Conservation (phyloP, 2,797 vertebrate species). For the Xiphorhynchus erythropygius region DNA sequence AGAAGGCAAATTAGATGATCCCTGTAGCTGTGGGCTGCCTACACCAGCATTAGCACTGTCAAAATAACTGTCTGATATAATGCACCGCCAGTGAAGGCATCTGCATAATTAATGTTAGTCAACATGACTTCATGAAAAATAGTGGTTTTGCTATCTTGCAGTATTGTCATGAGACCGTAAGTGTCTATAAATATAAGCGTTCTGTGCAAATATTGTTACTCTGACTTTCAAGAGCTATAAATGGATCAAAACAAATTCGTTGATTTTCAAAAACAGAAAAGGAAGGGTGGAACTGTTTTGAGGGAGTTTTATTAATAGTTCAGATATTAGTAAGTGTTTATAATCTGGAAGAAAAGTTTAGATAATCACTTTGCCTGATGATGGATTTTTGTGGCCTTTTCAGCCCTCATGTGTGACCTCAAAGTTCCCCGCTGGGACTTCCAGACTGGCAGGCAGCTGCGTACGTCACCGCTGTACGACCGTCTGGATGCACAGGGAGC, state of each 20-base stretch:
- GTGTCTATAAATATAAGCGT: not conserved
- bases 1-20: not conserved
- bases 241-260: not conserved
- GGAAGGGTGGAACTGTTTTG: not conserved
- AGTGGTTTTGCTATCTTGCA: not conserved
- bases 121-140: not conserved
- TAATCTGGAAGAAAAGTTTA: not conserved
- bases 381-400: not conserved
- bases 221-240: not conserved
- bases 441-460: slow-evolving; percentile 94
- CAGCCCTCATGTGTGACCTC: slow-evolving; percentile 92
- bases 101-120: not conserved
- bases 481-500: slow-evolving; percentile 95
- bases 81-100: not conserved
- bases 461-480: slow-evolving; percentile 94
- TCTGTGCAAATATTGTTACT: not conserved
- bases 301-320: not conserved
- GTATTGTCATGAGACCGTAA: not conserved
- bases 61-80: not conserved
- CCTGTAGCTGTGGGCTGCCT: not conserved
- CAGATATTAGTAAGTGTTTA: not conserved
- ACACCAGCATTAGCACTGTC: not conserved
- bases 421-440: slow-evolving; percentile 99
- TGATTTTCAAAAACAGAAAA: not conserved
- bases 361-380: not conserved